A percentile compares a stretch with the other conserved stretches of the same genome.
Evolutionary conservation across 2,888 invertebrate genomes (phyloP).

Genomic region (Smittia aterrima): DNA sequence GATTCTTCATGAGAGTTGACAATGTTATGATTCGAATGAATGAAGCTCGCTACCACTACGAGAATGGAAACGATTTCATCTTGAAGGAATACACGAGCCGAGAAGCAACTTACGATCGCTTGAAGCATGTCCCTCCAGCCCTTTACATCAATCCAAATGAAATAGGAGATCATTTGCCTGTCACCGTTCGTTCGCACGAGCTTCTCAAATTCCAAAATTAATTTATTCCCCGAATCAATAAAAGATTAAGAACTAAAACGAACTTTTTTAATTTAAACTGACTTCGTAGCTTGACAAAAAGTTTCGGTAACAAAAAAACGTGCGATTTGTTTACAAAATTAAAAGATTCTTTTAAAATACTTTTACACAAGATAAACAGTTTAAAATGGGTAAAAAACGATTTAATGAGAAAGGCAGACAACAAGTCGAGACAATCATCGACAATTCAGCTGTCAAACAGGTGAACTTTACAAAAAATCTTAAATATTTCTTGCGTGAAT

Average conservation of each 20-base stretch:
- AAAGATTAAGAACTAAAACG: background rate
- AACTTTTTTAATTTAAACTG: background rate
- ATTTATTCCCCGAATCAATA: background rate
- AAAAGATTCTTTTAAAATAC: too few relatives aligned
- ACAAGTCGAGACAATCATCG: constrained; percentile 66
- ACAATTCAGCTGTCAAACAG: constrained; percentile 66
- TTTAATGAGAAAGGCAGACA: constrained; percentile 75
- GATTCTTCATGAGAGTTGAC: constrained; percentile 93
- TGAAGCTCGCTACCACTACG: constrained; percentile 84
- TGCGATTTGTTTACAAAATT: constrained; percentile 26
- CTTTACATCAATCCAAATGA: constrained; percentile 67
- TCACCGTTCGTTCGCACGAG: constrained; percentile 55
- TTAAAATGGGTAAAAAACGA: constrained; percentile 68
- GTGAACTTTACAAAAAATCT: constrained; percentile 53
- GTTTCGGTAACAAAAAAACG: background rate
- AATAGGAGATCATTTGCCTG: constrained; percentile 64
- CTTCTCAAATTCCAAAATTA: constrained; percentile 45
- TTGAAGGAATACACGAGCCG: constrained; percentile 78
- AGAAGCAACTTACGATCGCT: constrained; percentile 69
- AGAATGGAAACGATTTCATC: constrained; percentile 72
- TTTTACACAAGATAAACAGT: background rate
- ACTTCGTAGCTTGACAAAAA: background rate
- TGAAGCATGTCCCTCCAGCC: constrained; percentile 62
- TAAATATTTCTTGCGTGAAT: too few relatives aligned
- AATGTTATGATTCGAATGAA: constrained; percentile 83